A percentile compares a stretch with the other conserved stretches of the same genome.
Conservation (phyloP, 2,797 vertebrate genomes). For the Channa striata region DNA sequence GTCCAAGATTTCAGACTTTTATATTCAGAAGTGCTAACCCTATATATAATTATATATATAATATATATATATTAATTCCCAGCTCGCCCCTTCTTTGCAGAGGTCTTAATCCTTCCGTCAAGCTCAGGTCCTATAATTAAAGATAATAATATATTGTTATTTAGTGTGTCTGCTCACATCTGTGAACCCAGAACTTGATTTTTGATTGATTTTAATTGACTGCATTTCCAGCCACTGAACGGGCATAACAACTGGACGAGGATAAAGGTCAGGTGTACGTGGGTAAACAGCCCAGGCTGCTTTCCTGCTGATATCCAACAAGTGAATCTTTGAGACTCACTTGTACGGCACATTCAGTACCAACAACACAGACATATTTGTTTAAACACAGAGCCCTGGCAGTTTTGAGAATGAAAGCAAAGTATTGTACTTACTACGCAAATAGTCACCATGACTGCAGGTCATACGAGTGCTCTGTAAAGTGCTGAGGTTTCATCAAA, state of each 20-base stretch:
- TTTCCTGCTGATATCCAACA: slow-evolving; percentile 46
- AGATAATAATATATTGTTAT: too few species aligned
- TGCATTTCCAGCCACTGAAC: too few species aligned
- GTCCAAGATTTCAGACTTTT: too few species aligned
- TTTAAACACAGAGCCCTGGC: slow-evolving; percentile 48
- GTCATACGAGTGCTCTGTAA: slow-evolving; percentile 20
- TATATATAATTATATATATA: too few species aligned
- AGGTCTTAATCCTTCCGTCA: too few species aligned
- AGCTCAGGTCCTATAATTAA: too few species aligned
- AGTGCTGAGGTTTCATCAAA: slow-evolving; percentile 28
- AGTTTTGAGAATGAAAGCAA: slow-evolving; percentile 59
- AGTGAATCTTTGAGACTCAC: slow-evolving; percentile 33
- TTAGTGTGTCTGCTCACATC: too few species aligned
- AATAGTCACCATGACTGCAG: slow-evolving; percentile 44
- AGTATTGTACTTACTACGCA: slow-evolving; percentile 64
- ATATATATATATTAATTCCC: too few species aligned
- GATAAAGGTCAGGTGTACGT: slow-evolving; percentile 35
- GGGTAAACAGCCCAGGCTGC: slow-evolving; percentile 13
- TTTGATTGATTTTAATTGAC: too few species aligned
- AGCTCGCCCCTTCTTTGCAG: too few species aligned
- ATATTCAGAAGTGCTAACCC: too few species aligned
- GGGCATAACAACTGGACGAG: slow-evolving; percentile 7
- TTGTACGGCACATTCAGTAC: slow-evolving; percentile 14
- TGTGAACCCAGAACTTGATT: too few species aligned
- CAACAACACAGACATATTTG: slow-evolving; percentile 62